Evolutionary conservation across 2,888 invertebrate genomes (phyloP).

Genomic region (Drosophila stalkeri): DNA sequence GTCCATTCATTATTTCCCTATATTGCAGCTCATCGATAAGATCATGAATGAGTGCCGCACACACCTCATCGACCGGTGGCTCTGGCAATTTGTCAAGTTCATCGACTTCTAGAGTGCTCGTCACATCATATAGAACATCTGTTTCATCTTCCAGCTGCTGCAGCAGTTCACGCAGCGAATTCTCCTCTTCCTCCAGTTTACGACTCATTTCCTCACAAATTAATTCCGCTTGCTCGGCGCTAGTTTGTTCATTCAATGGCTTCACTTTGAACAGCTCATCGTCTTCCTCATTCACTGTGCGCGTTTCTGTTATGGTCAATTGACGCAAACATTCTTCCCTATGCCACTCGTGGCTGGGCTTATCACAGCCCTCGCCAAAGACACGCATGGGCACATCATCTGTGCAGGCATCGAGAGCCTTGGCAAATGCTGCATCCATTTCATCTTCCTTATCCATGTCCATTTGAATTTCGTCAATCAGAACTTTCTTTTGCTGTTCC

Average conservation of each 20-base stretch:
- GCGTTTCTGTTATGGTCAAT: conserved; percentile 21
- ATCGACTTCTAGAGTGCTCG: conserved; percentile 35
- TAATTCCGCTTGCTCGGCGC: conserved; percentile 41
- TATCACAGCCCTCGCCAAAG: conserved; percentile 52
- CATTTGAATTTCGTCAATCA: not conserved
- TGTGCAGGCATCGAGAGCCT: conserved; percentile 44
- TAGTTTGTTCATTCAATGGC: conserved; percentile 16
- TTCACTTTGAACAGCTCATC: conserved; percentile 6
- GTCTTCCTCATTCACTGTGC: not conserved
- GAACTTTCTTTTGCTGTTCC: not conserved
- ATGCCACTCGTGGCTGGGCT: conserved; percentile 48
- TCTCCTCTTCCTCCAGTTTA: conserved; percentile 65
- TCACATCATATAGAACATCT: conserved; percentile 45
- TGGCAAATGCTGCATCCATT: conserved; percentile 50
- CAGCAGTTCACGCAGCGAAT: conserved; percentile 59
- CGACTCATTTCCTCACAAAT: conserved; percentile 38
- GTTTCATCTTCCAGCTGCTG: conserved; percentile 71
- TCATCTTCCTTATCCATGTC: conserved; percentile 6
- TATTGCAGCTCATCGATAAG: conserved; percentile 54
- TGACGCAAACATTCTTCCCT: conserved; percentile 58
- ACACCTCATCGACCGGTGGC: conserved; percentile 35
- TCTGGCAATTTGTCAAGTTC: conserved; percentile 25
- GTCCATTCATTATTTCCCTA: conserved; percentile 19
- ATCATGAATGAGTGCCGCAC: conserved; percentile 53
- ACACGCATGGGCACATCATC: conserved; percentile 67